These are phyloP conservation scores for Amorpha juglandis DNA, from an alignment of 2,888 invertebrate species.

Conservation along the genomic window DNA sequence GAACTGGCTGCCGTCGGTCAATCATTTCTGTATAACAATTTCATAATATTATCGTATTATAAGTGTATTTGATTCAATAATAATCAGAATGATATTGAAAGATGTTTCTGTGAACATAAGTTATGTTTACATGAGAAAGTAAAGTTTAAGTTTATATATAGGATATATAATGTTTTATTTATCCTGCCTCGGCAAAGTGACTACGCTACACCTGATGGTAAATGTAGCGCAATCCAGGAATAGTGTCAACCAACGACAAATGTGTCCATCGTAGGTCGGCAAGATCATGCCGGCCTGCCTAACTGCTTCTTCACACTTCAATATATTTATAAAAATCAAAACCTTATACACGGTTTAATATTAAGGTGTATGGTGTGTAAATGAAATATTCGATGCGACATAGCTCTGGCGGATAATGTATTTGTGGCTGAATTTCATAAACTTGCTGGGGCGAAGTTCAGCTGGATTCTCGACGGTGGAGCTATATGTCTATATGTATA, in stretches of 20 bases:
- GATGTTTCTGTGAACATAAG: not conserved
- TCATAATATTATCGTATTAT: not conserved
- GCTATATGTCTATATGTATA: too few relatives aligned
- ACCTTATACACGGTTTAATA: not conserved
- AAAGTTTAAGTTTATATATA: too few relatives aligned
- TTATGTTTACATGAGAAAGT: not conserved
- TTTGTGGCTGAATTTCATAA: not conserved
- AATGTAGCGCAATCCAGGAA: too few relatives aligned
- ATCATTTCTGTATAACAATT: not conserved
- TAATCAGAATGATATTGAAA: not conserved
- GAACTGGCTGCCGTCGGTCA: slow-evolving; percentile 33
- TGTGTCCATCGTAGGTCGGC: too few relatives aligned
- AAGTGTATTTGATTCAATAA: not conserved
- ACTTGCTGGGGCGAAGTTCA: not conserved
- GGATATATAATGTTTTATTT: too few relatives aligned
- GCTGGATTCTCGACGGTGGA: not conserved
- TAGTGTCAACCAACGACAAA: too few relatives aligned
- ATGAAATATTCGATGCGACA: not conserved
- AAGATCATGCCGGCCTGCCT: too few relatives aligned
- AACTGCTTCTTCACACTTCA: too few relatives aligned
- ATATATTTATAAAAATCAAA: not conserved
- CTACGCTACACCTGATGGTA: too few relatives aligned
- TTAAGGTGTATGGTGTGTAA: not conserved
- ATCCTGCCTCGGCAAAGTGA: too few relatives aligned
- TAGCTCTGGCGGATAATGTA: not conserved